These are phyloP conservation scores for Malacoctenus gilli DNA, from an alignment of 2,797 vertebrate species.

Conservation along the genomic window DNA sequence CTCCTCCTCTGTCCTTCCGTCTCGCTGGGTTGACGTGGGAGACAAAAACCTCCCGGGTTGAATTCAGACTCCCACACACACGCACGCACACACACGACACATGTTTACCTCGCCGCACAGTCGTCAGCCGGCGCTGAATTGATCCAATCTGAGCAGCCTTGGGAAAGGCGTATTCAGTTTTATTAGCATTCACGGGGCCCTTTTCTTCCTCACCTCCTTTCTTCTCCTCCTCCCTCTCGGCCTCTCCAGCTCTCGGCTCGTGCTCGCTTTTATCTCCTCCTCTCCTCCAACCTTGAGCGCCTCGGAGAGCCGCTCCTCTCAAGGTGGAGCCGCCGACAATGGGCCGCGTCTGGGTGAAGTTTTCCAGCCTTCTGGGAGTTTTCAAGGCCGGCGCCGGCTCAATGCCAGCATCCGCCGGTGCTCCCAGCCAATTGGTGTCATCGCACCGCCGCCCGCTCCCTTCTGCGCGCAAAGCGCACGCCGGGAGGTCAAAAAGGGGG, in stretches of 20 bases:
- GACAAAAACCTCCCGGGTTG: slow-evolving; percentile 36
- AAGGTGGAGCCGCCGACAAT: slow-evolving; percentile 42
- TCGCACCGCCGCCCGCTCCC: neutral
- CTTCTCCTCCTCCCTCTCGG: slow-evolving; percentile 24
- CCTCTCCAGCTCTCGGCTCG: slow-evolving; percentile 25
- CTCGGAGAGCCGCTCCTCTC: slow-evolving; percentile 40
- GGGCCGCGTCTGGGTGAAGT: slow-evolving; percentile 50
- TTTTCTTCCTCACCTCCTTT: slow-evolving; percentile 49
- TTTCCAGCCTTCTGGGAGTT: slow-evolving; percentile 53
- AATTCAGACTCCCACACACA: slow-evolving; percentile 39
- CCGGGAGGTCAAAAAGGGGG: no score
- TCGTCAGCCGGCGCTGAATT: slow-evolving; percentile 50
- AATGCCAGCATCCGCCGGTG: slow-evolving; percentile 4
- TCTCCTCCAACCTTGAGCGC: slow-evolving; percentile 52
- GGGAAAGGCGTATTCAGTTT: slow-evolving; percentile 57
- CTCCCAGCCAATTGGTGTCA: slow-evolving; percentile 14
- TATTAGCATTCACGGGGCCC: slow-evolving; percentile 46
- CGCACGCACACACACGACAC: neutral
- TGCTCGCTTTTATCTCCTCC: slow-evolving; percentile 1
- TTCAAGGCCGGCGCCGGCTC: slow-evolving; percentile 56
- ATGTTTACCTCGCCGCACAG: slow-evolving; percentile 56
- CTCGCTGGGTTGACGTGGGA: slow-evolving; percentile 40
- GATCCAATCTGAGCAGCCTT: slow-evolving; percentile 69
- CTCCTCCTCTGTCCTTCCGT: slow-evolving; percentile 35
- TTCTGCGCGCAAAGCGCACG: no score